Evolutionary conservation across 37 sponge, comb jelly and placozoan species (phyloP).

Genomic region (Haliclona indistincta): DNA sequence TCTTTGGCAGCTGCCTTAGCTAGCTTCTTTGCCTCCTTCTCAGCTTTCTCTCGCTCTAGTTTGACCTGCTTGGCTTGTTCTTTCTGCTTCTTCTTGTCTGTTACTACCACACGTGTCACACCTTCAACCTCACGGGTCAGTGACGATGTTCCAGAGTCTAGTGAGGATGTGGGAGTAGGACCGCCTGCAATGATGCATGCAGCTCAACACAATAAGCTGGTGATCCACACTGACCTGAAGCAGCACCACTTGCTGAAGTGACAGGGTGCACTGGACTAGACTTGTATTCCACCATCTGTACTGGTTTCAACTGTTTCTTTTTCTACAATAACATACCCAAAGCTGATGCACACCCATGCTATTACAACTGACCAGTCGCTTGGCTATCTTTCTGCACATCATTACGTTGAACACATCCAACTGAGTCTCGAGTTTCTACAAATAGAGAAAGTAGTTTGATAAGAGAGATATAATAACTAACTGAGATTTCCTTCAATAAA

Average conservation of each 20-base stretch:
- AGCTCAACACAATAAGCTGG: too few relatives aligned
- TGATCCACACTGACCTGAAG: too few relatives aligned
- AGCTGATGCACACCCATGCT: too few relatives aligned
- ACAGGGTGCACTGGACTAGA: too few relatives aligned
- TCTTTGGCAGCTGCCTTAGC: not conserved
- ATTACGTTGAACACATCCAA: slow-evolving; percentile 83
- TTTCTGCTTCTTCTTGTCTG: slow-evolving; percentile 23
- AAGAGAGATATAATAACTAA: not conserved
- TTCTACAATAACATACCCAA: too few relatives aligned
- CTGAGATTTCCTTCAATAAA: slow-evolving; percentile 35
- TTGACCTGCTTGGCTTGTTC: slow-evolving; percentile 2
- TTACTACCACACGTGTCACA: not conserved
- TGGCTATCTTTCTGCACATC: slow-evolving; percentile 52
- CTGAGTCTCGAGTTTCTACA: slow-evolving; percentile 51
- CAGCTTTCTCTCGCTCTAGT: not conserved
- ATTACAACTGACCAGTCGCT: not conserved
- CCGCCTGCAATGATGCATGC: not conserved
- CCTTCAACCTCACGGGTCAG: not conserved
- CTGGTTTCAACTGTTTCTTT: too few relatives aligned
- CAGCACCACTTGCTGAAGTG: too few relatives aligned
- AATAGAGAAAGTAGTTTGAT: not conserved
- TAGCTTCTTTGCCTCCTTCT: not conserved
- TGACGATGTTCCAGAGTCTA: not conserved
- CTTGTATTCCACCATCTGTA: too few relatives aligned
- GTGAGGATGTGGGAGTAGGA: not conserved